Conservation (phyloP, 92 coral and sea anemone species). For the Porites evermanni region DNA sequence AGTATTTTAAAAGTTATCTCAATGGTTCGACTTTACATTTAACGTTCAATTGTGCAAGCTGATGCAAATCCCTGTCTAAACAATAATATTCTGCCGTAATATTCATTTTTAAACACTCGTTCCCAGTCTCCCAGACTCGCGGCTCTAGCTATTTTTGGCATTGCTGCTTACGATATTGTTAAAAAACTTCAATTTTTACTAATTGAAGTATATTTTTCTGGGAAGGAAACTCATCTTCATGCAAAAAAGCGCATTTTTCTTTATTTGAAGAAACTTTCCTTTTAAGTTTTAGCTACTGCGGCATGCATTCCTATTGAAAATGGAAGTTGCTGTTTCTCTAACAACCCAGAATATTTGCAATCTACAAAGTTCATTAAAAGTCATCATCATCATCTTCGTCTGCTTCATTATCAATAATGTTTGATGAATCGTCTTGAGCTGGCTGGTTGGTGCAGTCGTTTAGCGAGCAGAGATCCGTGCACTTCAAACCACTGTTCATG, state of each 20-base stretch:
- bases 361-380: too few species aligned
- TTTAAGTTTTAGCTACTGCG: background rate
- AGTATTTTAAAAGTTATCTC: background rate
- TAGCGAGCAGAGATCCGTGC: too few species aligned
- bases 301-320: constrained; percentile 15
- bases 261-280: too few species aligned
- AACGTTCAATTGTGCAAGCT: too few species aligned
- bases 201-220: background rate
- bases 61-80: too few species aligned
- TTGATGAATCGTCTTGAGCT: too few species aligned
- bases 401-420: too few species aligned
- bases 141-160: background rate
- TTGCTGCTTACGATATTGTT: background rate
- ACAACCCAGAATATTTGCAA: background rate
- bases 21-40: background rate
- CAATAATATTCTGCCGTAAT: background rate
- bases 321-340: constrained; percentile 12
- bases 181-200: background rate
- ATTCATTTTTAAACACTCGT: background rate
- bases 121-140: background rate
- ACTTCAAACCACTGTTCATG: too few species aligned
- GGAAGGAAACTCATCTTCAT: too few species aligned
- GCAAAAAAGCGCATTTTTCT: too few species aligned
- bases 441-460: too few species aligned
- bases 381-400: too few species aligned